phyloP scores from a whole-genome alignment of 2,888 invertebrate species.

The Pollenia angustigena region DNA sequence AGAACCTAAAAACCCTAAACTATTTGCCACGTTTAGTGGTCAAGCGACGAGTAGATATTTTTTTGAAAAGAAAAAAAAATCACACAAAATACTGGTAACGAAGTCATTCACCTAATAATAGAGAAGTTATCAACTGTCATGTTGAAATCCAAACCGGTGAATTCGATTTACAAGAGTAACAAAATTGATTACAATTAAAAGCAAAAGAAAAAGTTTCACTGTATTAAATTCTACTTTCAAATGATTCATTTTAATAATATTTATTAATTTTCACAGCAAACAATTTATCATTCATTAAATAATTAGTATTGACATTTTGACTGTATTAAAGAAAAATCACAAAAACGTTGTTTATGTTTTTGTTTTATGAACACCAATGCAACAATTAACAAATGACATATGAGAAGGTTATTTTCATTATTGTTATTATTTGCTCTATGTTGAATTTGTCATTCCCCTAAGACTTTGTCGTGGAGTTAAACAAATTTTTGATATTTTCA shows the following conservation, averaged over 20 bases:
- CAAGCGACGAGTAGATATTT: no score
- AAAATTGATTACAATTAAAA: constrained; percentile 8
- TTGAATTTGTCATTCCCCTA: background rate
- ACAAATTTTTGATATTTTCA: constrained; percentile 50
- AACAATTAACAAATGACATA: constrained; percentile 68
- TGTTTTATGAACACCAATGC: constrained; percentile 52
- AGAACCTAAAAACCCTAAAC: constrained; percentile 27
- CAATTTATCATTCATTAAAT: constrained; percentile 59
- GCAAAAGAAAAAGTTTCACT: constrained; percentile 43
- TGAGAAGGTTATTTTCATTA: constrained; percentile 53
- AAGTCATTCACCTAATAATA: constrained; percentile 61
- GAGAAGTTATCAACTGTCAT: background rate
- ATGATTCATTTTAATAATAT: constrained; percentile 46
- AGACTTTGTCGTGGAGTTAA: constrained; percentile 5
- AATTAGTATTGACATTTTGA: constrained; percentile 70
- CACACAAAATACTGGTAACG: background rate
- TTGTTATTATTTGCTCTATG: background rate
- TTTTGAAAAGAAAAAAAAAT: background rate
- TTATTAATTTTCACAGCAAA: background rate
- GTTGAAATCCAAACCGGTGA: constrained; percentile 24
- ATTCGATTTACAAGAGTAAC: background rate
- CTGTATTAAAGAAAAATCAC: constrained; percentile 32
- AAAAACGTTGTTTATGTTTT: constrained; percentile 20
- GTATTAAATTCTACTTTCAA: constrained; percentile 28
- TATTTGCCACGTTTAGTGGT: constrained; percentile 22